phyloP scores from a whole-genome alignment of 2,113 vertebrate genomes.

The Erpornis zantholeuca region DNA sequence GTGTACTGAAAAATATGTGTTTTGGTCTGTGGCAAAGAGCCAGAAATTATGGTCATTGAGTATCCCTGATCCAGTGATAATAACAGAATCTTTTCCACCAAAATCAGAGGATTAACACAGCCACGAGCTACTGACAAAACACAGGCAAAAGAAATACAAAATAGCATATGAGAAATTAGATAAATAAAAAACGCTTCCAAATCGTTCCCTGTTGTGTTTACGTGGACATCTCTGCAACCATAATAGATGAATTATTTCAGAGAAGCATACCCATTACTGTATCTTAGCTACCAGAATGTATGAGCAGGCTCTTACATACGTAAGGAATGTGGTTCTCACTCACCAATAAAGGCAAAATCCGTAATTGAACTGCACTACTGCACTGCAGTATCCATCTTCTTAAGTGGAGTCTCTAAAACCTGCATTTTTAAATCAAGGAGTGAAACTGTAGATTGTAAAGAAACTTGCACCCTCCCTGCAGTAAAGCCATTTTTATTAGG shows the following conservation, averaged over 20 bases:
- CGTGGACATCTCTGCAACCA: fast-evolving
- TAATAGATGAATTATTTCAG: neutral
- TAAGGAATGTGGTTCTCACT: neutral
- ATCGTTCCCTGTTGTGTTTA: neutral
- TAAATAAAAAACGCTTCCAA: neutral
- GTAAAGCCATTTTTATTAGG: neutral
- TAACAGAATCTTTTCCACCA: neutral
- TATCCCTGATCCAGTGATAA: neutral
- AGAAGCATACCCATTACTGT: neutral
- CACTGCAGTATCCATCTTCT: neutral
- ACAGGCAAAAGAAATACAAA: neutral
- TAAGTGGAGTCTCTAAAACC: neutral
- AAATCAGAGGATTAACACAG: neutral
- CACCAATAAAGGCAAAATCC: neutral
- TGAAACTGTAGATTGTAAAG: neutral
- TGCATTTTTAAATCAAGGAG: neutral
- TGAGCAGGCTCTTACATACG: neutral
- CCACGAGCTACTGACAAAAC: neutral
- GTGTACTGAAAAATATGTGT: neutral
- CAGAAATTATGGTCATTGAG: neutral
- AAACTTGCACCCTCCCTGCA: neutral
- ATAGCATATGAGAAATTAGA: neutral
- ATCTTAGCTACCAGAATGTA: neutral
- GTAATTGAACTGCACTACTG: neutral
- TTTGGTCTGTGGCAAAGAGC: neutral